A percentile compares a stretch with the other conserved stretches of the same genome.
These are phyloP conservation scores for Leptinotarsa lineolata DNA, from an alignment of 1,140 invertebrate species.

Conservation along the genomic window DNA sequence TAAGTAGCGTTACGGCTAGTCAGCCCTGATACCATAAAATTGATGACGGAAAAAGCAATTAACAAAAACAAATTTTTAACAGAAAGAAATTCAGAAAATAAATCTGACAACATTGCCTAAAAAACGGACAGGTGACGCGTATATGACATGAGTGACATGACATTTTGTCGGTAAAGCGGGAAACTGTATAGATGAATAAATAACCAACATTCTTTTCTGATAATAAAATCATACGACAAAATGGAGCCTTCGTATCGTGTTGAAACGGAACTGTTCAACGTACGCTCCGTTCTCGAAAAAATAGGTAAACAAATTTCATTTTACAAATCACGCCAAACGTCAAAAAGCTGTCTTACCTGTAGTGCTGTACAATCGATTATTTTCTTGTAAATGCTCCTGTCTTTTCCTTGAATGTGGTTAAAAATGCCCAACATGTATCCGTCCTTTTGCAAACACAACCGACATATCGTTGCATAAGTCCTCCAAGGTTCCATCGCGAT, in stretches of 20 bases:
- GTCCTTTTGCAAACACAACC: slow-evolving; percentile 63
- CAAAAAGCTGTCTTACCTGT: slow-evolving; percentile 49
- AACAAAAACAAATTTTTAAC: too few species aligned
- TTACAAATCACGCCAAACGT: slow-evolving; percentile 16
- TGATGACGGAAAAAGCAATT: too few species aligned
- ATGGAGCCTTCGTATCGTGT: neutral
- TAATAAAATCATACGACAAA: neutral
- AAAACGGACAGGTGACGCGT: neutral
- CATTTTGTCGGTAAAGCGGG: neutral
- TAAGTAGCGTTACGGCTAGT: too few species aligned
- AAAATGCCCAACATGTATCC: slow-evolving; percentile 63
- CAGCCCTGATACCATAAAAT: too few species aligned
- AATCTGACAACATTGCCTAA: neutral
- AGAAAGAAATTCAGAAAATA: neutral
- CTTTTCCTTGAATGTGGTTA: slow-evolving; percentile 55
- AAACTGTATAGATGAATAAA: slow-evolving; percentile 16
- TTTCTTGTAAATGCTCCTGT: slow-evolving; percentile 55
- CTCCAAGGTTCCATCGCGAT: slow-evolving; percentile 46
- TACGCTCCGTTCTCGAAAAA: neutral
- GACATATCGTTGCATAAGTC: slow-evolving; percentile 59
- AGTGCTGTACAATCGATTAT: slow-evolving; percentile 55
- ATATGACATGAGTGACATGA: neutral
- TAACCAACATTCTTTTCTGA: neutral
- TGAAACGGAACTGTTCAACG: neutral
- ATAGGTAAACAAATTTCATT: neutral